Percentiles rank a stretch among this genome's conserved stretches.
Evolutionary conservation across 2,113 vertebrate genomes (phyloP).

Genomic region (Sturnus vulgaris): DNA sequence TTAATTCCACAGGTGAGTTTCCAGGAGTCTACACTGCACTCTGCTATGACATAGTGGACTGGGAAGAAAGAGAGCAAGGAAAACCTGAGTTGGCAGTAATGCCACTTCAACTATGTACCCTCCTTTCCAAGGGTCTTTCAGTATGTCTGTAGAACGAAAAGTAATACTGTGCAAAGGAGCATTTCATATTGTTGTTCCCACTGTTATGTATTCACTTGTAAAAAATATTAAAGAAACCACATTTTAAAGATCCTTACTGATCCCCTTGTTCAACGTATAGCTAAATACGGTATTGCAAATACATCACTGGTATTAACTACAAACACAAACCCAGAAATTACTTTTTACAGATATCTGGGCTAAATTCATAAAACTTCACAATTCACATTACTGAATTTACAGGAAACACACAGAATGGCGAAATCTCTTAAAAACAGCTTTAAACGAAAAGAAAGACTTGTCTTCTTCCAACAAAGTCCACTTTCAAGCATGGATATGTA

Average conservation of each 20-base stretch:
- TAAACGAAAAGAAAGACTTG: background rate
- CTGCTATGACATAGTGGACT: background rate
- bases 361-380: background rate
- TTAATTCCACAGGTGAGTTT: background rate
- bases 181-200: background rate
- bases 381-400: background rate
- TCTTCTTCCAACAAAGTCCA: background rate
- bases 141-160: rapidly evolving
- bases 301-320: background rate
- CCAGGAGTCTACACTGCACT: background rate
- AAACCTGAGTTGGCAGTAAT: background rate
- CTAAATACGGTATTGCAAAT: background rate
- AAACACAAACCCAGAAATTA: background rate
- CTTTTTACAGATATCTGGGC: background rate
- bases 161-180: rapidly evolving
- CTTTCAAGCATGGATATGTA: background rate
- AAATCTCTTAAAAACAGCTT: background rate
- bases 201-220: background rate
- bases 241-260: background rate
- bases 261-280: background rate
- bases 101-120: background rate
- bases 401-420: background rate
- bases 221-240: background rate
- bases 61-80: background rate
- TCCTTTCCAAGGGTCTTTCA: background rate